Evolutionary conservation across 2,113 vertebrate genomes (phyloP).

Genomic region (Bucco capensis): DNA sequence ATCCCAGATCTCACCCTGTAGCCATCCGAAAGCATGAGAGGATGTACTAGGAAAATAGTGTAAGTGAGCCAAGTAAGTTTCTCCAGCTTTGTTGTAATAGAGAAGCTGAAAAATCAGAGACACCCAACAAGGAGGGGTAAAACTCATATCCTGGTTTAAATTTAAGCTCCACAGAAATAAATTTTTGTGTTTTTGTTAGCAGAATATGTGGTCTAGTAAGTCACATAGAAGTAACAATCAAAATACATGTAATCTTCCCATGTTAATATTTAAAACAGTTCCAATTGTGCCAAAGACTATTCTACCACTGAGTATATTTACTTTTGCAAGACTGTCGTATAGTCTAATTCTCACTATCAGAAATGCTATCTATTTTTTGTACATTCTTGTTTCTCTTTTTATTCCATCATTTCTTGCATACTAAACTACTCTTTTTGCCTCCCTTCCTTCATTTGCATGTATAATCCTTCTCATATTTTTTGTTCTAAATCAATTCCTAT

Average conservation of each 20-base stretch:
- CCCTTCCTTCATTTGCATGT: slow-evolving; percentile 12
- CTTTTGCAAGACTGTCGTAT: not conserved
- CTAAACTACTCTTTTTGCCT: not conserved
- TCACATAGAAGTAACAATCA: not conserved
- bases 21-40: not conserved
- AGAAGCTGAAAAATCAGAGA: not conserved
- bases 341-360: not conserved
- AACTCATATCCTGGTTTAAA: not conserved
- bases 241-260: not conserved
- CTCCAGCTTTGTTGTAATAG: not conserved
- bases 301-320: not conserved
- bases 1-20: not conserved
- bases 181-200: not conserved
- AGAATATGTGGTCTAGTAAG: not conserved
- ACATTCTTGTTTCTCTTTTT: not conserved
- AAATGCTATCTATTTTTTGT: not conserved
- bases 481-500: slow-evolving; percentile 35
- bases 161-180: not conserved
- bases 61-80: not conserved
- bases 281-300: not conserved
- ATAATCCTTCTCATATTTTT: slow-evolving; percentile 45
- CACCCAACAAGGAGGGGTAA: not conserved
- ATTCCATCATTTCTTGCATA: not conserved
- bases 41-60: not conserved
- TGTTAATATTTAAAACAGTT: not conserved